Evolutionary conservation across 2,797 vertebrate species (phyloP), one percentile per base, ranked within the genome.

Genomic region (Channa striata): DNA sequence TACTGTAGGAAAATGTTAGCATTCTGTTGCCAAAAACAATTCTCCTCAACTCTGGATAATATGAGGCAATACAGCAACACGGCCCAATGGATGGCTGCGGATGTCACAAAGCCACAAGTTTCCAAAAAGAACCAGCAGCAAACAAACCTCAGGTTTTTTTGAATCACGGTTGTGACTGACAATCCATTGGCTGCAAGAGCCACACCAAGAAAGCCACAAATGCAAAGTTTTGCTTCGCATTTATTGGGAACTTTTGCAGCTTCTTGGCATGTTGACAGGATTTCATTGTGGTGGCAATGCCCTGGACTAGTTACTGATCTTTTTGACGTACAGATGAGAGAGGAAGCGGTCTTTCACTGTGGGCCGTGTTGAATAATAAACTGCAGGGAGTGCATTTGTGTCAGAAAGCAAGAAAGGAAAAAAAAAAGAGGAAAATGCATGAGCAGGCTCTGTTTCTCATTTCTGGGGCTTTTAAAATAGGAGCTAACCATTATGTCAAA

Each of bases 81-180:
- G 20, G 91, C 89, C 91, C 91, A 90, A 90, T 90, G 82, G 89
- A 93, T 92, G 90, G 91, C 91, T 91, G 86, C 74, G 91, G 93
- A 94, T 94, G 93, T 94, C 92, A 92, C 85, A 89, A 91, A 93
- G 90, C 94, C 92, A 34, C 93, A 94, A 92, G 93, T 93, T 94
- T 95, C 94, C 93, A 94, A 94, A 94, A 94, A 94, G 90, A 93
- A 93, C 87, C 89, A 92, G 87, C 89, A 91, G 91, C 87, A 92
- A 93, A 92, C 89, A 93, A 92, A 94, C 92, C 93, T 94, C 92
- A 92, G 83, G 84, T 77, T 85, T 90, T 92, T 93, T 91, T 91
- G 90, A 93, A 92, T 84, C 76, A 19, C 75, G 49, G 72, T 77
- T 80, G 88, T 91, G 91, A 94, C 89, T 92, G 93, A 94, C 92